Conservation (phyloP, 1,140 invertebrate genomes). For the Drosophila teissieri region DNA sequence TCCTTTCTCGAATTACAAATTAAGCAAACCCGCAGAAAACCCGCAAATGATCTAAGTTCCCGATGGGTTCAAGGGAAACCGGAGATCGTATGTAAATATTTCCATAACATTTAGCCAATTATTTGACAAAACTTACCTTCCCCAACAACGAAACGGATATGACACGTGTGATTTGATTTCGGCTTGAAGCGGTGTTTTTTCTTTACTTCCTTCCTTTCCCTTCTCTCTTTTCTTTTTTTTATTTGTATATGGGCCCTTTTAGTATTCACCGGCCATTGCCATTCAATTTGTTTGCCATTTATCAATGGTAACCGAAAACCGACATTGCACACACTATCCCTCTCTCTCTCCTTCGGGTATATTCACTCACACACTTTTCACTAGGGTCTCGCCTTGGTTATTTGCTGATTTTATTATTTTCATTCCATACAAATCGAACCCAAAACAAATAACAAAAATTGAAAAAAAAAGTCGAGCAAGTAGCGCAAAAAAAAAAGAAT, state of each 20-base stretch:
- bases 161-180: slow-evolving; percentile 11
- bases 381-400: slow-evolving; percentile 17
- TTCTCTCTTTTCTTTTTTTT: background rate
- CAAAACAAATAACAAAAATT: slow-evolving; percentile 27
- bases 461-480: slow-evolving; percentile 18
- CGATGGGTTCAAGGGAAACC: background rate
- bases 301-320: slow-evolving; percentile 22
- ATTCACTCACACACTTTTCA: slow-evolving; percentile 14
- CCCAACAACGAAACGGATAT: background rate
- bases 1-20: slow-evolving; percentile 13
- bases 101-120: slow-evolving; percentile 13
- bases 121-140: slow-evolving; percentile 11
- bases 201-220: background rate
- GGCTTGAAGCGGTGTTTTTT: slow-evolving; percentile 1
- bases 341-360: background rate
- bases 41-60: background rate
- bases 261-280: slow-evolving; percentile 21
- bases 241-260: background rate
- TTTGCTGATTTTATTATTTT: slow-evolving; percentile 26
- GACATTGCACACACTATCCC: slow-evolving; percentile 2
- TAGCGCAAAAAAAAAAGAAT: background rate
- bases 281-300: slow-evolving; percentile 21
- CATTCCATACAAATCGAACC: slow-evolving; percentile 17
- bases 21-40: background rate
- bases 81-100: slow-evolving; percentile 13